Evolutionary conservation across 1,140 invertebrate genomes (phyloP).

Genomic region (Drusus annulatus): DNA sequence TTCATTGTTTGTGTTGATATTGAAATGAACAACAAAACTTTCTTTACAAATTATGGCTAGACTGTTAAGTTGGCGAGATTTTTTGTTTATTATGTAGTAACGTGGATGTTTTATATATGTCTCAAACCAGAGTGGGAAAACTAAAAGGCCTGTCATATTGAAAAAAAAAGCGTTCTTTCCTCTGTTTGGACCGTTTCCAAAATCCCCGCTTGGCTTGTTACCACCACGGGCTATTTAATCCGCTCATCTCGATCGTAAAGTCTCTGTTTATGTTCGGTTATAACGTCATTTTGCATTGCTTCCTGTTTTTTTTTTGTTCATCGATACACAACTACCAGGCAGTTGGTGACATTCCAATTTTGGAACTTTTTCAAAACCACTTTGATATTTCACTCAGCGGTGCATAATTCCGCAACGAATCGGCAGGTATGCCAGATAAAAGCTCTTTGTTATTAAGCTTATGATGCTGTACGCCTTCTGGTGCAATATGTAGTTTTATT

Average conservation of each 20-base stretch:
- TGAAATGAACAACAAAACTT: too few relatives aligned
- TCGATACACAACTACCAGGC: not conserved
- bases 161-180: constrained; percentile 29
- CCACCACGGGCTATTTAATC: constrained; percentile 44
- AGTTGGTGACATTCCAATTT: constrained; percentile 23
- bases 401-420: not conserved
- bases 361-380: constrained; percentile 10
- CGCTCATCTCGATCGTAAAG: constrained; percentile 52
- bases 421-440: too few relatives aligned
- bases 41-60: too few relatives aligned
- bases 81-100: too few relatives aligned
- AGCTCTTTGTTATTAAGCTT: too few relatives aligned
- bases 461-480: too few relatives aligned
- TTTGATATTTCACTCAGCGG: not conserved
- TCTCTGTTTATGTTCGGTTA: constrained; percentile 53
- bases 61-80: too few relatives aligned
- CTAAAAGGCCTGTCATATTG: too few relatives aligned
- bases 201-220: constrained; percentile 9
- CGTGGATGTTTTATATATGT: not conserved
- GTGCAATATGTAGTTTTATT: too few relatives aligned
- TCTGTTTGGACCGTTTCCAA: constrained; percentile 50
- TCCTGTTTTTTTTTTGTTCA: constrained; percentile 11
- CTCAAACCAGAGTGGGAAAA: not conserved
- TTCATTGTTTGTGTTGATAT: too few relatives aligned
- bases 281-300: constrained; percentile 41